These are phyloP conservation scores for Limnodromus scolopaceus DNA, from an alignment of 2,797 vertebrate species.

Conservation along the genomic window DNA sequence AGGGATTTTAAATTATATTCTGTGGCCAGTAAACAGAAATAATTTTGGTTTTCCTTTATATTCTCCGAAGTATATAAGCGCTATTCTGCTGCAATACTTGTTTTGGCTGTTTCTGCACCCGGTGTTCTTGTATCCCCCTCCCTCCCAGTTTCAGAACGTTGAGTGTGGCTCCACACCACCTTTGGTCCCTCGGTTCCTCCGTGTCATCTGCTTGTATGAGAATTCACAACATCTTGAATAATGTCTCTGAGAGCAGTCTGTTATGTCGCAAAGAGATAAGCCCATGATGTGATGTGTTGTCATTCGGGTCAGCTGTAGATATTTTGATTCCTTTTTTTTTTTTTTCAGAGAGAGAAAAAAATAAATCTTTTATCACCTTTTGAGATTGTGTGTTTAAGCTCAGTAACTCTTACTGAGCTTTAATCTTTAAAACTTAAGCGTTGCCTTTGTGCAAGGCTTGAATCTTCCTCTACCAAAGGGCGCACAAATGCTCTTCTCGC, in stretches of 20 bases:
- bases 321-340: not conserved
- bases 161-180: accelerated
- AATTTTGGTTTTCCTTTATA: not conserved
- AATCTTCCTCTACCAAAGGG: not conserved
- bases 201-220: not conserved
- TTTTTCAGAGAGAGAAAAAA: not conserved
- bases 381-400: not conserved
- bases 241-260: not conserved
- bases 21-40: not conserved
- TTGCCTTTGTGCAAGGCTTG: not conserved
- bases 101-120: not conserved
- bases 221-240: not conserved
- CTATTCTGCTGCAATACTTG: not conserved
- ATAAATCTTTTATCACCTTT: not conserved
- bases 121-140: not conserved
- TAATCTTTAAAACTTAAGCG: not conserved
- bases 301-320: not conserved
- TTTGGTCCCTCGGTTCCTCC: accelerated
- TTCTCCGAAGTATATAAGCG: not conserved
- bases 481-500: not conserved
- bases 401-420: not conserved
- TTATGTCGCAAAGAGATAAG: not conserved
- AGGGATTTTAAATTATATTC: not conserved
- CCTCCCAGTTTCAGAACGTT: not conserved
- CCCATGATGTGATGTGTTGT: not conserved